Percentiles rank a stretch among this genome's conserved stretches.
Evolutionary conservation across 2,797 vertebrate genomes (phyloP).

Genomic region (Ceyx erithaca): DNA sequence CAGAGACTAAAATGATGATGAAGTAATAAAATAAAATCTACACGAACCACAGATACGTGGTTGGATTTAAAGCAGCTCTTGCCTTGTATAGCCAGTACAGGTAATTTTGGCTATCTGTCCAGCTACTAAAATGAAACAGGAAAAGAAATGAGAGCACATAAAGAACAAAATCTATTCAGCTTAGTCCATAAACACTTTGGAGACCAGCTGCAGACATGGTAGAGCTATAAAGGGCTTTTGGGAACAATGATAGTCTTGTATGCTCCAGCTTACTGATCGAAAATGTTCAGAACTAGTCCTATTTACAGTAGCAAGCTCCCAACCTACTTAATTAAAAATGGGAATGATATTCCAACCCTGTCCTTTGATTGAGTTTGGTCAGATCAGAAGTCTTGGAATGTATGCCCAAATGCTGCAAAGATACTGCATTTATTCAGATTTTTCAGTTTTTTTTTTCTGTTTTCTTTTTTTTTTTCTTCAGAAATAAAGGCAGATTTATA

Average conservation of each 20-base stretch:
- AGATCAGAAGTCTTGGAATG: neutral
- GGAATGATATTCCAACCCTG: neutral
- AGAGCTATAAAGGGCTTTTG: neutral
- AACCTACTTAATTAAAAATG: neutral
- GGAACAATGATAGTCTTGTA: neutral
- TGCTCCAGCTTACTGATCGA: neutral
- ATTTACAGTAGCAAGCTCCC: neutral
- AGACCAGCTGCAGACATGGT: conserved; percentile 5
- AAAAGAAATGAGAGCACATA: neutral
- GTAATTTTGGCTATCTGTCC: conserved; percentile 23
- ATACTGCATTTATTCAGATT: neutral
- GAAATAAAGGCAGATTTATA: neutral
- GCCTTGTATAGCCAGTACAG: neutral
- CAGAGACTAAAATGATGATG: conserved; percentile 9
- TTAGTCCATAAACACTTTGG: conserved; percentile 1
- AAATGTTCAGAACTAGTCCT: neutral
- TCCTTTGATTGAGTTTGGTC: neutral
- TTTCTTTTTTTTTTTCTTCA: neutral
- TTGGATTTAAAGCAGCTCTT: neutral
- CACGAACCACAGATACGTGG: neutral
- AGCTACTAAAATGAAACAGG: neutral
- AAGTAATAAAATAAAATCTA: conserved; percentile 29
- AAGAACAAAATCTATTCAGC: neutral
- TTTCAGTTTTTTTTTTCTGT: no score
- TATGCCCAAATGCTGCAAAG: neutral